Base-by-base conservation (phyloP, 2,113 vertebrate species). In the Dipodomys ordii region DNA sequence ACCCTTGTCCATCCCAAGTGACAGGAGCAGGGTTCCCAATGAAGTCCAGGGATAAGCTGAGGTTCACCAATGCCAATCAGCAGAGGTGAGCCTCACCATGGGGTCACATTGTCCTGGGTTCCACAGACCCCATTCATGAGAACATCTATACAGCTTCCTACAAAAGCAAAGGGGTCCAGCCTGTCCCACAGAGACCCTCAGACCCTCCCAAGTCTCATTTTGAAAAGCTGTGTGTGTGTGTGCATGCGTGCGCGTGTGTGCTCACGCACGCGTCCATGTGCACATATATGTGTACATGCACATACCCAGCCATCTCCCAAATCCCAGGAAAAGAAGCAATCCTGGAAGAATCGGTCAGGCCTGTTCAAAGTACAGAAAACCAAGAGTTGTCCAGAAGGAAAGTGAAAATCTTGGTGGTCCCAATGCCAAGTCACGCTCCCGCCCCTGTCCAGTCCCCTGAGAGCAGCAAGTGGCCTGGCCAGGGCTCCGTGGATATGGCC, bases 41-140 rank as follows among this genome's bases (percentile, higher is more conserved):
- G 3, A 15, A 57, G 39, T 19, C 28, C 4, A 6, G 46, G 23
- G 18, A 57, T 25, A 2, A 7, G 2, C 6, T 65, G 27, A 3
- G 0, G 18, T 2, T 8, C 3, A n/a, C 18, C 44, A 0, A 0
- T 1, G 19, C 35, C 44, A 25, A 9, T 7, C 2, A 9, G 72
- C 23, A 1, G 1, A 4, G 53, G 30, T 53, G 62, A 69, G 72
- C 78, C 4, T 11, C 23, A 9, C 10, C 74, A 2, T 2, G 9
- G 8, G 10, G 16, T 64, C 15, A 0, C 15, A 15, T 18, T 5
- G 23, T 25, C 80, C 81, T 27, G 8, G n/a, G 28, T 8, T 39
- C 23, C 3, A 1, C 22, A 39, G 44, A 4, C 3, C 16, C 28
- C 15, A 1, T 53, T 22, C 6, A 11, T 28, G 8, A 27, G 15